These are phyloP conservation scores for Condylura cristata DNA, from an alignment of 2,113 vertebrate species.

Conservation along the genomic window DNA sequence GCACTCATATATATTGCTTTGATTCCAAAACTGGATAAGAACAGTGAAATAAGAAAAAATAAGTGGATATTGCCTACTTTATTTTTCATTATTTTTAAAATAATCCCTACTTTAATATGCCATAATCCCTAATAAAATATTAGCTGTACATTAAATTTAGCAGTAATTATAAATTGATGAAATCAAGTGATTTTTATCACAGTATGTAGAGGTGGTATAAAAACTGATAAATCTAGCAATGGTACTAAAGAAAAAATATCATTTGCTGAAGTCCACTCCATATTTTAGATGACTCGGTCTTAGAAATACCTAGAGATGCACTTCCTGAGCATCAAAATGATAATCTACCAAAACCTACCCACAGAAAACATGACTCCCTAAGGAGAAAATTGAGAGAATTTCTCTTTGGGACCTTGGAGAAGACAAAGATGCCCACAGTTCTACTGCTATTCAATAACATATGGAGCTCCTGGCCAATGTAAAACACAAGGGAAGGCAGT, in stretches of 20 bases:
- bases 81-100: too few relatives aligned
- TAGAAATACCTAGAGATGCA: neutral
- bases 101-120: neutral
- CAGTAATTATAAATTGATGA: neutral
- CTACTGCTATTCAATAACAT: neutral
- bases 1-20: neutral
- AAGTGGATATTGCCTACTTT: neutral
- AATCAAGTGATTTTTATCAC: conserved; percentile 8
- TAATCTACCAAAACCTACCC: neutral
- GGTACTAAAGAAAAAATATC: neutral
- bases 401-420: neutral
- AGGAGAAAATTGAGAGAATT: neutral
- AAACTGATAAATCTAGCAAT: neutral
- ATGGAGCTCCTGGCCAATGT: neutral
- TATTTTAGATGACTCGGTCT: neutral
- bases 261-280: neutral
- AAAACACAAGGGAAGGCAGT: neutral
- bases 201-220: neutral
- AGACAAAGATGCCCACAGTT: neutral
- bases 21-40: neutral
- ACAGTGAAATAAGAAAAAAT: neutral
- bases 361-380: neutral
- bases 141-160: neutral
- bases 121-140: neutral
- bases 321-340: neutral